A percentile compares a stretch with the other conserved stretches of the same genome.
phyloP scores from a whole-genome alignment of 2,797 vertebrate species.

The Liasis olivaceus region DNA sequence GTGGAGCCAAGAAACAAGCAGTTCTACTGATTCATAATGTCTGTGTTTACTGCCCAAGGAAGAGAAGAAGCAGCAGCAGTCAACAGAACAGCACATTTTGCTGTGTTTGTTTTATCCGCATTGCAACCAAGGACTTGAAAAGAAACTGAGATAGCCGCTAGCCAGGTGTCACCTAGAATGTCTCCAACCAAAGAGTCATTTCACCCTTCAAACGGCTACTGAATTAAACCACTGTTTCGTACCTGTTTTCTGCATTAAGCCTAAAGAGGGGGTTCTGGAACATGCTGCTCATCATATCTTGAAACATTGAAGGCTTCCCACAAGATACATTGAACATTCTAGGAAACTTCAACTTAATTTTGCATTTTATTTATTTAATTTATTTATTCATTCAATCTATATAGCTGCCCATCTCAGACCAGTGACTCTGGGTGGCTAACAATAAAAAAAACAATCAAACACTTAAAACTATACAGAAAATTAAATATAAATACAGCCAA shows the following conservation, averaged over 20 bases:
- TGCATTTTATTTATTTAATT: background rate
- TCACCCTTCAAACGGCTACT: background rate
- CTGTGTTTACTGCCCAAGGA: background rate
- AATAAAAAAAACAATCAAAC: no score
- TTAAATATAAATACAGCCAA: no score
- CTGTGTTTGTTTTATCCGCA: background rate
- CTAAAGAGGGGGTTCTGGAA: background rate
- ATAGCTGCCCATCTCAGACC: no score
- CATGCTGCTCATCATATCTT: background rate
- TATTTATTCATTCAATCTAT: no score
- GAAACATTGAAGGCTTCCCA: background rate
- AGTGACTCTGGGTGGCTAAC: no score
- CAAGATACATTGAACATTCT: no score
- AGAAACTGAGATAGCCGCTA: background rate
- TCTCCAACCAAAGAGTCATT: no score
- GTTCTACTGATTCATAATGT: rapidly evolving
- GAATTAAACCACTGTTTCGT: background rate
- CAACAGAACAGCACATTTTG: background rate
- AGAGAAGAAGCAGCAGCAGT: background rate
- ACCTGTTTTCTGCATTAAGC: background rate
- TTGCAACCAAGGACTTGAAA: background rate
- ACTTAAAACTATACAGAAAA: no score
- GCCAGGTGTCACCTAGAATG: background rate
- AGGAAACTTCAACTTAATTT: background rate
- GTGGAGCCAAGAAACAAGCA: background rate